Percentiles rank a stretch among this genome's conserved stretches.
Evolutionary conservation across 2,797 vertebrate genomes (phyloP).

Genomic region (Pseudochaenichthys georgianus): DNA sequence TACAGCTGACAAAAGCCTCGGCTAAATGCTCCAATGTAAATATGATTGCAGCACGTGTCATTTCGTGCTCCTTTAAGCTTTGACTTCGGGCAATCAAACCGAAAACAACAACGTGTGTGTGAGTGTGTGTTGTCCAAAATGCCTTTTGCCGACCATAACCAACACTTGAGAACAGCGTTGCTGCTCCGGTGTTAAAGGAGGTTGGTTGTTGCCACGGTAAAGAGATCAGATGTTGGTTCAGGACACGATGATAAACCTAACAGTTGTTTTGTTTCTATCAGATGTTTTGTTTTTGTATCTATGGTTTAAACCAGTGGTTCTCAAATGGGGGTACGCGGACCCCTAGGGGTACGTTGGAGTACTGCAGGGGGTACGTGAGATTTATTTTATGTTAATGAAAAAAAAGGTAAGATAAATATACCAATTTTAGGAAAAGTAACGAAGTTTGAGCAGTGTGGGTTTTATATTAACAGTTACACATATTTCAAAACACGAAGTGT

Average conservation of each 20-base stretch:
- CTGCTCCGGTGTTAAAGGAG: conserved; percentile 55
- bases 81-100: conserved; percentile 11
- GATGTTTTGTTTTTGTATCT: conserved; percentile 37
- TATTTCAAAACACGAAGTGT: too few species aligned
- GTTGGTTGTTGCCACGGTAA: conserved; percentile 17
- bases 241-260: conserved; percentile 44
- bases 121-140: conserved; percentile 52
- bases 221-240: conserved; percentile 59
- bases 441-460: too few species aligned
- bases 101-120: conserved; percentile 31
- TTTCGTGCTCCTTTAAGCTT: conserved; percentile 11
- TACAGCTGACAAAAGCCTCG: conserved; percentile 17
- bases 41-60: conserved; percentile 6
- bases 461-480: too few species aligned
- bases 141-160: conserved; percentile 44
- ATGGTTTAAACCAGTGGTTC: conserved; percentile 40
- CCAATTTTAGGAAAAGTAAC: too few species aligned
- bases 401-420: too few species aligned
- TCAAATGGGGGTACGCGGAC: too few species aligned
- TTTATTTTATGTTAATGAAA: too few species aligned
- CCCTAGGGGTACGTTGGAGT: too few species aligned
- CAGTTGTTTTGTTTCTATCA: conserved; percentile 27
- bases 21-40: conserved; percentile 29
- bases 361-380: too few species aligned
- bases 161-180: conserved; percentile 23